Conservation (phyloP, 1,140 invertebrate genomes). For the Orchesella cincta region DNA sequence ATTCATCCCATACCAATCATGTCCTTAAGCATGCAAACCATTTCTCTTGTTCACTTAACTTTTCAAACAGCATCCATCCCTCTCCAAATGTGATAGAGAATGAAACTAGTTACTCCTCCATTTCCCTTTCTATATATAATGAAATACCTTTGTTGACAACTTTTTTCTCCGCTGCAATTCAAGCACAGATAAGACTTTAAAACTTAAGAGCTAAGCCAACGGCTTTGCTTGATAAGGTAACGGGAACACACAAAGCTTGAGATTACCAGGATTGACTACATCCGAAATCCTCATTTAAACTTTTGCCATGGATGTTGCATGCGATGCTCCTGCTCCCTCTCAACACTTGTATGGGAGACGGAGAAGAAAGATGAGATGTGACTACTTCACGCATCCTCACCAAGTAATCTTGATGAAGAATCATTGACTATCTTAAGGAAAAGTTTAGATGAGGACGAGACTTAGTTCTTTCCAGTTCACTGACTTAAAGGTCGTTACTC, state of each 20-base stretch:
- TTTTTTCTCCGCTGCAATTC: not conserved
- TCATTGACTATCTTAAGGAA: constrained; percentile 11
- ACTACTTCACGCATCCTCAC: constrained; percentile 11
- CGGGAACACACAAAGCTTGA: not conserved
- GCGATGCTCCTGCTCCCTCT: too few relatives aligned
- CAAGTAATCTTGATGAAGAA: constrained; percentile 13
- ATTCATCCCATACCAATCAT: not conserved
- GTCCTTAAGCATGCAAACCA: constrained; percentile 13
- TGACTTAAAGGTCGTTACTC: constrained; percentile 29
- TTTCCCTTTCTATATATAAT: not conserved
- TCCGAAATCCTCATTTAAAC: not conserved
- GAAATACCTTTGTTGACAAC: not conserved
- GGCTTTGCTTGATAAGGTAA: not conserved
- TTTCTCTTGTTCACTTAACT: constrained; percentile 11
- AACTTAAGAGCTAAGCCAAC: not conserved
- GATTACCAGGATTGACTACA: not conserved
- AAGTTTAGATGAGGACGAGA: constrained; percentile 12
- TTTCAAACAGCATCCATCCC: not conserved
- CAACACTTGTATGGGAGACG: too few relatives aligned
- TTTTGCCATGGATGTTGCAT: not conserved
- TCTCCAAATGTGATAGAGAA: not conserved
- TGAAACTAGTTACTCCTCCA: too few relatives aligned
- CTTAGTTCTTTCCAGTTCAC: constrained; percentile 22
- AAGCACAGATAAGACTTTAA: not conserved
- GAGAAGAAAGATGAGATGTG: constrained; percentile 6